phyloP scores from a whole-genome alignment of 2,888 invertebrate genomes.

The Eretmocerus hayati region DNA sequence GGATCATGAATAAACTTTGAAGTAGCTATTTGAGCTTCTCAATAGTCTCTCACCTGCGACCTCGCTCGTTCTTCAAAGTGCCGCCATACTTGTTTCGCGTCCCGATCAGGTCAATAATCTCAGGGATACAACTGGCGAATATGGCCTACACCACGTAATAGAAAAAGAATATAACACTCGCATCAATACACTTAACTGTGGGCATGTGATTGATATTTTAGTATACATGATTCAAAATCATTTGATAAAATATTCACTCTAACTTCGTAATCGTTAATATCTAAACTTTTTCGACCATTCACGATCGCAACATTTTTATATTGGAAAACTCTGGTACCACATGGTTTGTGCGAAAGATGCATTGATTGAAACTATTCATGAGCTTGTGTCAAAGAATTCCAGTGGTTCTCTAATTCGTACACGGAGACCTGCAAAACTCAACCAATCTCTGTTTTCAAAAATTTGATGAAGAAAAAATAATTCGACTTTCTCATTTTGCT shows the following conservation, averaged over 20 bases:
- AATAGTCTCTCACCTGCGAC: conserved; percentile 92
- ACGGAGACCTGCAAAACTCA: no score
- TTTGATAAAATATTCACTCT: not conserved
- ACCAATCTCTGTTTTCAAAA: no score
- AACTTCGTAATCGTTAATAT: not conserved
- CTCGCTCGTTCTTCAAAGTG: conserved; percentile 99
- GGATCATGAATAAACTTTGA: conserved; percentile 16
- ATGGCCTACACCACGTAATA: conserved; percentile 74
- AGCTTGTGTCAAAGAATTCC: no score
- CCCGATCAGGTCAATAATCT: conserved; percentile 99
- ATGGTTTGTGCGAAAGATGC: no score
- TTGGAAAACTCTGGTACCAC: no score
- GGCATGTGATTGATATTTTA: conserved; percentile 22
- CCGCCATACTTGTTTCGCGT: conserved; percentile 99
- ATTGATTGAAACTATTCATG: no score
- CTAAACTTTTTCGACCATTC: no score
- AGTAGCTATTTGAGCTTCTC: conserved; percentile 41
- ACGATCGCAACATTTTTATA: no score
- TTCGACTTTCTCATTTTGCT: no score
- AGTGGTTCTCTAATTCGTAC: no score
- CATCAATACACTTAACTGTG: conserved; percentile 45
- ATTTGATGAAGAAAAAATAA: no score
- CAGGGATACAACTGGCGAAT: conserved; percentile 99
- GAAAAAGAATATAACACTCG: conserved; percentile 46
- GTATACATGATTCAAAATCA: conserved; percentile 1